Conservation (phyloP, 1,140 invertebrate species). For the Drosophila virilis region DNA sequence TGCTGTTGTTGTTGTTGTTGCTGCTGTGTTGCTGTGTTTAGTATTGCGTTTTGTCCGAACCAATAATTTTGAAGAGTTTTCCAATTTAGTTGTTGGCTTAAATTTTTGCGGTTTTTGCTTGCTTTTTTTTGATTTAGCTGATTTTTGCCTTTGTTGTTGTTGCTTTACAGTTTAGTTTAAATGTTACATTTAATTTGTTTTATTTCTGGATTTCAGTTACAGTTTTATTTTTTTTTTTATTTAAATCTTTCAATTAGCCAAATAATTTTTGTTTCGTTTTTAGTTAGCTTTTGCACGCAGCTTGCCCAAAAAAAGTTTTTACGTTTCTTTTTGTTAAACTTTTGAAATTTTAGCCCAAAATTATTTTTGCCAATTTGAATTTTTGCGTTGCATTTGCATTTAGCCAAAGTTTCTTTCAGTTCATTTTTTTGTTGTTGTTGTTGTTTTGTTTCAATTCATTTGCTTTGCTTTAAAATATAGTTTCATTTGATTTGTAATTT, state of each 20-base stretch:
- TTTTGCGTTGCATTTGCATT: slow-evolving; percentile 64
- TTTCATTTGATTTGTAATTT: background rate
- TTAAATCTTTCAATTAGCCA: slow-evolving; percentile 45
- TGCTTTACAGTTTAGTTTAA: slow-evolving; percentile 50
- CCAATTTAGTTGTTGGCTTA: slow-evolving; percentile 80
- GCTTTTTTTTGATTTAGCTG: slow-evolving; percentile 52
- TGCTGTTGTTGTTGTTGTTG: slow-evolving; percentile 55
- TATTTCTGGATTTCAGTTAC: slow-evolving; percentile 34
- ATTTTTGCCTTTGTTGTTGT: slow-evolving; percentile 52
- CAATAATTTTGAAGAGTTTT: slow-evolving; percentile 83
- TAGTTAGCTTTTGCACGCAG: slow-evolving; percentile 48
- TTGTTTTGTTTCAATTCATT: slow-evolving; percentile 29
- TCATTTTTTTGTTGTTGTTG: slow-evolving; percentile 49
- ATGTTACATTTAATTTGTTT: slow-evolving; percentile 69
- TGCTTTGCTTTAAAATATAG: slow-evolving; percentile 8
- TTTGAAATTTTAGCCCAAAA: slow-evolving; percentile 54
- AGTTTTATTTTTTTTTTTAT: slow-evolving; percentile 39
- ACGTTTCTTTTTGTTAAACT: slow-evolving; percentile 22
- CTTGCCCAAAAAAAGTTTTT: slow-evolving; percentile 71
- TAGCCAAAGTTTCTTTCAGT: slow-evolving; percentile 56
- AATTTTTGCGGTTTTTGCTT: slow-evolving; percentile 76
- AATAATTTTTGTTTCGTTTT: slow-evolving; percentile 43
- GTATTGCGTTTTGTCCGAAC: slow-evolving; percentile 83
- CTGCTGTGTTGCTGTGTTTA: slow-evolving; percentile 66
- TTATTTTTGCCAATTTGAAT: slow-evolving; percentile 73